phyloP scores from a whole-genome alignment of 2,888 invertebrate species.

The Eudemis profundana region DNA sequence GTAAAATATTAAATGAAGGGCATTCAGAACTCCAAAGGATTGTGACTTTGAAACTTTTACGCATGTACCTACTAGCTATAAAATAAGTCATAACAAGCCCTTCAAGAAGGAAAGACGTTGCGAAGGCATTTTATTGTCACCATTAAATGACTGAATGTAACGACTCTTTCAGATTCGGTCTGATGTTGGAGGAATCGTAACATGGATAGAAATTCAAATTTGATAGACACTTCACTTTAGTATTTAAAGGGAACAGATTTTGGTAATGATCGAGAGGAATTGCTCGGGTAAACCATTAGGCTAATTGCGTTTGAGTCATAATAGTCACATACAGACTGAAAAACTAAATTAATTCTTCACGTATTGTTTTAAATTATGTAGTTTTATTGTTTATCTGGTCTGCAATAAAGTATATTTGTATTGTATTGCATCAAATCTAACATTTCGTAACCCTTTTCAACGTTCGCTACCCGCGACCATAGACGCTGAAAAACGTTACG shows the following conservation, averaged over 20 bases:
- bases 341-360: too few species aligned
- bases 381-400: too few species aligned
- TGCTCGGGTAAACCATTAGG: background rate
- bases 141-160: conserved; percentile 34
- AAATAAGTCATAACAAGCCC: conserved; percentile 40
- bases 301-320: background rate
- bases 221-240: conserved; percentile 29
- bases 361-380: too few species aligned
- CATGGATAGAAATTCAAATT: conserved; percentile 30
- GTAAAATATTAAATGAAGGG: background rate
- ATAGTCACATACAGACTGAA: too few species aligned
- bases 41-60: conserved; percentile 4
- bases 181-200: conserved; percentile 10
- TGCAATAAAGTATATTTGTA: too few species aligned
- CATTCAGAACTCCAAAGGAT: background rate
- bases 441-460: too few species aligned
- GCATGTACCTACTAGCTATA: conserved; percentile 27
- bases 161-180: conserved; percentile 30
- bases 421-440: too few species aligned
- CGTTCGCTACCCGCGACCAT: too few species aligned
- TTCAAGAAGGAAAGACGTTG: conserved; percentile 18
- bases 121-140: conserved; percentile 32
- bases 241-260: conserved; percentile 20
- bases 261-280: background rate
- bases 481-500: too few species aligned